phyloP scores from a whole-genome alignment of 2,113 vertebrate species.

The Ailuropoda melanoleuca region DNA sequence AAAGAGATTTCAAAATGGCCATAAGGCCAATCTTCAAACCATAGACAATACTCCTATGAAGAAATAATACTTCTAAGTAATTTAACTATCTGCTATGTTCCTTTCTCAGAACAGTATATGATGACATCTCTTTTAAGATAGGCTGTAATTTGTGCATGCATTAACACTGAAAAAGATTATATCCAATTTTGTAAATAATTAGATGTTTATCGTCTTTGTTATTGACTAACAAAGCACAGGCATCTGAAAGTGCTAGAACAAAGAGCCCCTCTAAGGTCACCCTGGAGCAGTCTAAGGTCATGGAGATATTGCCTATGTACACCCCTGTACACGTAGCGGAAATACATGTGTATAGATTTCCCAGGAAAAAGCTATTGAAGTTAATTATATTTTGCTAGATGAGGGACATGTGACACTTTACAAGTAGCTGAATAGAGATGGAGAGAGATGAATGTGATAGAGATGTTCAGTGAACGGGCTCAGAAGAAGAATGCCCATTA shows the following conservation, averaged over 20 bases:
- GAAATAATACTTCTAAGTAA: background rate
- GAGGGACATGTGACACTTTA: background rate
- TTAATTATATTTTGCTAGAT: background rate
- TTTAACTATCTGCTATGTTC: background rate
- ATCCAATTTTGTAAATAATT: background rate
- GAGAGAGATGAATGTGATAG: background rate
- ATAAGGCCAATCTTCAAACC: background rate
- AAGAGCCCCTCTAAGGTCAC: background rate
- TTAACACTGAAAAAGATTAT: background rate
- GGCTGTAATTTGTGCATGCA: background rate
- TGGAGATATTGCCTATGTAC: background rate
- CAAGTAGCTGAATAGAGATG: background rate
- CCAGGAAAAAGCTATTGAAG: background rate
- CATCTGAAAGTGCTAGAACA: background rate
- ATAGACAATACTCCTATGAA: background rate
- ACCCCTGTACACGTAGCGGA: fast-evolving
- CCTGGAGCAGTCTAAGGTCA: fast-evolving
- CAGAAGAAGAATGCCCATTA: background rate
- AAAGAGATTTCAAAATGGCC: background rate
- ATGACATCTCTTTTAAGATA: background rate
- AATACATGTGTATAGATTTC: background rate
- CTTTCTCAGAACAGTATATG: background rate
- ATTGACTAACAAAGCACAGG: background rate
- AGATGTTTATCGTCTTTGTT: background rate
- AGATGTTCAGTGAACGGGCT: background rate